phyloP scores from a whole-genome alignment of 2,797 vertebrate species.

The Lepus townsendii region DNA sequence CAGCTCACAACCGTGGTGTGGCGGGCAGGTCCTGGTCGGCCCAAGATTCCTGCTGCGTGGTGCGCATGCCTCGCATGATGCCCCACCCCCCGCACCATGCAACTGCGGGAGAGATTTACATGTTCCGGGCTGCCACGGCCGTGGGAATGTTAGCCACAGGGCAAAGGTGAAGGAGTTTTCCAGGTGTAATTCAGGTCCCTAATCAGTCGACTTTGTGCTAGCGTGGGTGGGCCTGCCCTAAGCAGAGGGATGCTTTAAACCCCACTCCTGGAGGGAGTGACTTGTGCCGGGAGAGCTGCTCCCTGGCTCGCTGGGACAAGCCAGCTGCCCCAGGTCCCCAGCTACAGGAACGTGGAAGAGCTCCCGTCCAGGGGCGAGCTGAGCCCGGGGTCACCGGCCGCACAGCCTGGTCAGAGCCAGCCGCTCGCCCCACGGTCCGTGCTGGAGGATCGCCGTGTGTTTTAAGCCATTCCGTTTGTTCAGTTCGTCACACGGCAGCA shows the following conservation, averaged over 20 bases:
- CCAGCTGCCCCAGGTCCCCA: background rate
- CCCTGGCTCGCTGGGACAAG: background rate
- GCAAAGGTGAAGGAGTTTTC: background rate
- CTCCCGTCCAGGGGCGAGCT: background rate
- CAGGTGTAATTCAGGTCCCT: background rate
- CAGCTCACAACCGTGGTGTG: background rate
- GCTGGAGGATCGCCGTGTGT: rapidly evolving
- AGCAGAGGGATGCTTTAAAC: background rate
- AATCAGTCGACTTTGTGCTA: background rate
- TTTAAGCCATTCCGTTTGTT: background rate
- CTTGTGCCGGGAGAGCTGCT: too few relatives aligned
- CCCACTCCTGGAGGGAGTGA: background rate
- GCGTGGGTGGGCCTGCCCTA: background rate
- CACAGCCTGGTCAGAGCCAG: background rate
- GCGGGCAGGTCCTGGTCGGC: background rate
- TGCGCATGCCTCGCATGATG: rapidly evolving
- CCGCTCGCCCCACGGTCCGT: background rate
- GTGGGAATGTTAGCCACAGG: background rate
- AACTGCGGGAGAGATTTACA: background rate
- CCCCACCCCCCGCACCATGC: background rate
- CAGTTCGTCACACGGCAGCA: rapidly evolving
- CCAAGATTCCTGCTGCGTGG: rapidly evolving
- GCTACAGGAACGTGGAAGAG: background rate
- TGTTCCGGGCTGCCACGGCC: rapidly evolving
- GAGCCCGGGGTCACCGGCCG: rapidly evolving